These are phyloP conservation scores for Tigriopus californicus DNA, from an alignment of 2,888 invertebrate species.

Conservation along the genomic window DNA sequence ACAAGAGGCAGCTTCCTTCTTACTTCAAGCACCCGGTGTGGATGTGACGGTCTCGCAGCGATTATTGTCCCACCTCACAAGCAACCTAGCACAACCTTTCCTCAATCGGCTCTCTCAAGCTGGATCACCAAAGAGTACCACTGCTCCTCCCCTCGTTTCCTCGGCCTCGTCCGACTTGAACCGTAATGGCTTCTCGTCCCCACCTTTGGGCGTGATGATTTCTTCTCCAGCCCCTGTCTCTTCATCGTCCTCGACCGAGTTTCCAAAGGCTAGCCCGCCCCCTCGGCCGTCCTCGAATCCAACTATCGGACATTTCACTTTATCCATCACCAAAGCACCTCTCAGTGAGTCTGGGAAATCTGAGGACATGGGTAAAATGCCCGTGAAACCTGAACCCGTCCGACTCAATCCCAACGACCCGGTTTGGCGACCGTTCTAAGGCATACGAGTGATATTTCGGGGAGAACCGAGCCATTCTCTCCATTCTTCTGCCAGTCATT, in stretches of 20 bases:
- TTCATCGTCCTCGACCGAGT: no score
- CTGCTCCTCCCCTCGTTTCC: neutral
- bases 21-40: constrained; percentile 66
- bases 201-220: neutral
- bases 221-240: neutral
- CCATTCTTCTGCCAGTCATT: no score
- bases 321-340: neutral
- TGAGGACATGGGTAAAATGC: neutral
- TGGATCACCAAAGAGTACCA: neutral
- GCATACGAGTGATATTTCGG: no score
- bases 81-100: neutral
- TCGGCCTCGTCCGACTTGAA: neutral
- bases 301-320: neutral
- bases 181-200: neutral
- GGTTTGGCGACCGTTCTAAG: constrained; percentile 8
- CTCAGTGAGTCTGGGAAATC: neutral
- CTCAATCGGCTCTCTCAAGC: no score
- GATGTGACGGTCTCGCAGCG: constrained; percentile 64
- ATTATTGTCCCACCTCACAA: constrained; percentile 55
- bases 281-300: neutral
- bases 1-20: constrained; percentile 62
- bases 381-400: neutral
- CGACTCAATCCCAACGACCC: constrained; percentile 13
- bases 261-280: neutral
- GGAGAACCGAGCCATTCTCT: no score